Base-by-base conservation (phyloP, 2,113 vertebrate genomes). In the Cochlearius cochlearius region DNA sequence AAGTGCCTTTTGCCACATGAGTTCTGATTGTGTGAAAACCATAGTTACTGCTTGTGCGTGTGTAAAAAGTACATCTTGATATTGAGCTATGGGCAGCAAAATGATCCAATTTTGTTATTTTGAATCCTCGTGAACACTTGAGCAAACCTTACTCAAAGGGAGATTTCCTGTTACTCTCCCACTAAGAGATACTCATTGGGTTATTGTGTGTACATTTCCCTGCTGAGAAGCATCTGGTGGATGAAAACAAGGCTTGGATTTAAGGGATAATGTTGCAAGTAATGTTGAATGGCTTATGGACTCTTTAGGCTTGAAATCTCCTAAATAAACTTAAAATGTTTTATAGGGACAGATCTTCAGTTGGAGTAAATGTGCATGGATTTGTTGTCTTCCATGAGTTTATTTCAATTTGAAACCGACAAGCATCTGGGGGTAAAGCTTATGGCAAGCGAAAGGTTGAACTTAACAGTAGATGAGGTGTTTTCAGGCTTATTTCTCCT, bases 161-260 rank as follows among this genome's bases (percentile, higher is more conserved):
- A 86, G 78, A n/a, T 89, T 84, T 78, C 56, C 69, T 94, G 53
- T 69, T 55, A 26, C 26, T 85, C 23, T 84, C 69, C 58, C 43
- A n/a, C 56, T 72, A 72, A 49, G 52, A 67, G n/a, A 10, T 62
- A n/a, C 39, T 75, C 88, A 5, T 4, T 69, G 71, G 43, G 49
- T 95, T 92, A 30, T 53, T 2, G 0, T 91, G 72, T 94, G 86
- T 94, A 74, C 68, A 55, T 94, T 93, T 88, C 34, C 92, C 94
- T 94, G 91, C 86, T 95, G 96, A 79, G 92, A 87, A 84, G 86
- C 80, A 89, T 84, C 86, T 94, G 92, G 80, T 66, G 69, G 84
- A 50, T 94, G 67, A 49, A 92, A 93, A 85, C 62, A 91, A 84
- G 86, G 8, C 72, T 62, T 41, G 60, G 56, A 91, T 94, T 88